Base-by-base conservation (phyloP, 2,888 invertebrate genomes). In the Amblyjoppa proteus region DNA sequence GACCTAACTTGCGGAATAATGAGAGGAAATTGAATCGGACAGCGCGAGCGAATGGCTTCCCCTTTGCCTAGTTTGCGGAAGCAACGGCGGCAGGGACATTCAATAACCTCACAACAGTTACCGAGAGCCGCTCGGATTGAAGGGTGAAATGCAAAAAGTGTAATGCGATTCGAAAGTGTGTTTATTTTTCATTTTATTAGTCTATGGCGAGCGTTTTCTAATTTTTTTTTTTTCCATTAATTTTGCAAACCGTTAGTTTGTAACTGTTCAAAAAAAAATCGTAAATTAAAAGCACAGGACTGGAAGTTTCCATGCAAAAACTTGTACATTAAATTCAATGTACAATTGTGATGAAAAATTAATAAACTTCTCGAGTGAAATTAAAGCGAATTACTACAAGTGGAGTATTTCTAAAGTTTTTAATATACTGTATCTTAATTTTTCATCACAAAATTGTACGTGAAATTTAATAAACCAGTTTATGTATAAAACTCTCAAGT, bases 1-100 rank as follows among this genome's bases (percentile, higher is more conserved):
- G 34, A 76, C 45, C 16, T 41, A 76, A 41, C 68, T 20, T n/a
- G 58, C 4, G 45, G 61, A 51, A 81, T 76, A 75, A 81, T 69
- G 69, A 81, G 75, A 70, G 51, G 34, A 70, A 76, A 53, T 70
- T 70, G 38, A 49, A 70, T 76, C 70, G 69, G 49, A 70, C 58
- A 49, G 61, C 34, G 45, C 28, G 45, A 49, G 34, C 34, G 41
- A 11, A 56, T 16, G 45, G 31, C 9, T 58, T n/a, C 25, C 16
- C 69, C 69, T 56, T 70, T 78, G 20, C 31, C n/a, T 16, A 56
- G 68, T 31, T 41, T 28, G 11, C 3, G 25, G 58, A 9, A 20
- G 45, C 41, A 53, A 53, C 70, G 3, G 25, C 20, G 25, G 25
- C 13, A 25, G 61, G 9, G 34, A 81, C n/a, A 34, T 64, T 34